phyloP scores from a whole-genome alignment of 2,113 vertebrate species.

The Numida meleagris region DNA sequence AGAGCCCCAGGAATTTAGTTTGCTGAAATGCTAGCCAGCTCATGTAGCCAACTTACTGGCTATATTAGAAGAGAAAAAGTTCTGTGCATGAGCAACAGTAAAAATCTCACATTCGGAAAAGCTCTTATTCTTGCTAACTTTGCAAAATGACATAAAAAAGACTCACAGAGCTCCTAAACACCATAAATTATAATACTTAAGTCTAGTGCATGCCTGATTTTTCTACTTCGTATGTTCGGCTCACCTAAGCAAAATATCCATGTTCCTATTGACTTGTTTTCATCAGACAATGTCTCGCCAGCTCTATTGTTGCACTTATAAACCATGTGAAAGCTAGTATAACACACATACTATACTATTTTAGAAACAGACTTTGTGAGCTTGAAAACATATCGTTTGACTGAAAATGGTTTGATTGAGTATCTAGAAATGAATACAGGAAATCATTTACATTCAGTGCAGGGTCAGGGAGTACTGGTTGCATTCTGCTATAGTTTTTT shows the following conservation, averaged over 20 bases:
- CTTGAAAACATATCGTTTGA: neutral
- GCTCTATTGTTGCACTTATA: neutral
- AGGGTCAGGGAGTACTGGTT: neutral
- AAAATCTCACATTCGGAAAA: neutral
- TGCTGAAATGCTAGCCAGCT: neutral
- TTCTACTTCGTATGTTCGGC: neutral
- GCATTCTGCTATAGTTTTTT: neutral
- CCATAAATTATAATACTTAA: neutral
- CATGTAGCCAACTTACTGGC: neutral
- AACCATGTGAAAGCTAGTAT: neutral
- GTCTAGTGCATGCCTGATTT: neutral
- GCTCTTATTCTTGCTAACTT: conserved; percentile 8
- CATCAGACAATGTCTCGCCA: neutral
- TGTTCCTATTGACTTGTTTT: neutral
- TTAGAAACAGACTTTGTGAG: neutral
- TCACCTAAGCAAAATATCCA: neutral
- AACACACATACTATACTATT: fast-evolving
- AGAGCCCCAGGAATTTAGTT: conserved; percentile 31
- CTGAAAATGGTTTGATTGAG: neutral
- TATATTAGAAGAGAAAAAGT: neutral
- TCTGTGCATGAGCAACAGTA: neutral
- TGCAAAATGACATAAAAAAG: neutral
- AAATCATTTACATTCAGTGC: neutral
- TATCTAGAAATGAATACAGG: neutral
- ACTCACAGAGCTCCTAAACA: neutral